Evolutionary conservation across 2,113 vertebrate species (phyloP), one percentile per base, ranked within the genome.

Genomic region (Seriola aureovittata): DNA sequence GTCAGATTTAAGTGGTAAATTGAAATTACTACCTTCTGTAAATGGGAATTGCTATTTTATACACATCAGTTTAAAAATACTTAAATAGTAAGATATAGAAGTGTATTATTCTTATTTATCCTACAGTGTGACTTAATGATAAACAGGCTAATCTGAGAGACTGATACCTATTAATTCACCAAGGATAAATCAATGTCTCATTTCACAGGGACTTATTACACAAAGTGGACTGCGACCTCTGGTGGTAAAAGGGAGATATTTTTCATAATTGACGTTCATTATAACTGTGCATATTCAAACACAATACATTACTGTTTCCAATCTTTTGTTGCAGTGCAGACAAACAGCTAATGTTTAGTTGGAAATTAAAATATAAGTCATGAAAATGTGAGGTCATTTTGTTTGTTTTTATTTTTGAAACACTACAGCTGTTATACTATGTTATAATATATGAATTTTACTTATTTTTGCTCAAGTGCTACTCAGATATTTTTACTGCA

Each of bases 181-280:
- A 32, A 34, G 21, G 3, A 38, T 12, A 25, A 36, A 55, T 4
- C 54, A 52, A 36, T 34, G 1, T 44, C 21, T 68, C 9, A 38
- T 23, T 3, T 9, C 16, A 3, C 11, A 54, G 4, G 13, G 12
- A 32, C 6, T n/a, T 46, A 17, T 2, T n/a, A 17, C 1, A 42
- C 4, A 21, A 10, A 63, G 48, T 73, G 25, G 12, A 17, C 32
- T 64, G 38, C 12, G 89, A 65, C 90, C 72, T 70, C 92, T 93
- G 76, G 72, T 88, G 92, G 89, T 74, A 1, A 60, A 73, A 83
- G 0, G 17, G 19, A 3, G 14, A 14, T 57, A 10, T 23, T 5
- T 42, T 67, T n/a, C 2, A 14, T 32, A 55, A 55, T 71, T 7
- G 7, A 71, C 8, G 1, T 71, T 38, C 36, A 36, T 36, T 67